Conservation (phyloP, 53 echinoderm and acorn worm genomes). For the Arbacia lixula region DNA sequence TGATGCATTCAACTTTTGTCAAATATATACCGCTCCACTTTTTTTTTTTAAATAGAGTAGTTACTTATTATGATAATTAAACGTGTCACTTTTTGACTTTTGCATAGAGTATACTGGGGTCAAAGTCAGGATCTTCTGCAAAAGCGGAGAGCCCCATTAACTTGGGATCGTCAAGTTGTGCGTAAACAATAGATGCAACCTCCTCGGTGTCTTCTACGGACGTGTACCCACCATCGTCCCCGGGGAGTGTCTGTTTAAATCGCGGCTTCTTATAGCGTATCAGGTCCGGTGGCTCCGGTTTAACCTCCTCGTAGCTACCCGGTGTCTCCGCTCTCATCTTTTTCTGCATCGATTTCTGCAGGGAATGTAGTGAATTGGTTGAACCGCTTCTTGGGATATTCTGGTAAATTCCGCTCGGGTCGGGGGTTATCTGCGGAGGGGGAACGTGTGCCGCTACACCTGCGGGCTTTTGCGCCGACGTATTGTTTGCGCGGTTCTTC, state of each 20-base stretch:
- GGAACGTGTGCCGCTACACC: constrained; percentile 9
- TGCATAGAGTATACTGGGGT: constrained; percentile 34
- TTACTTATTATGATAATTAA: too few species aligned
- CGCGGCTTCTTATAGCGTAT: constrained; percentile 39
- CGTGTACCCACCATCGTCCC: constrained; percentile 27
- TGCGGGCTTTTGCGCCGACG: background rate
- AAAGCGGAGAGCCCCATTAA: background rate
- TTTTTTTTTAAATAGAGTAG: too few species aligned
- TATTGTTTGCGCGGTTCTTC: constrained; percentile 14
- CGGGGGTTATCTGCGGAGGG: constrained; percentile 9
- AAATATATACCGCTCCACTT: too few species aligned
- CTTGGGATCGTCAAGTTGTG: constrained; percentile 18
- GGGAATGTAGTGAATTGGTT: background rate
- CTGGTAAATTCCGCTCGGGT: constrained; percentile 16
- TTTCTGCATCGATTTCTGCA: background rate
- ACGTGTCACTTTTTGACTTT: constrained; percentile 44
- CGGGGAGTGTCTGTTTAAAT: background rate
- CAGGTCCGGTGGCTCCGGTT: constrained; percentile 7
- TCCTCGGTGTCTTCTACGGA: constrained; percentile 31
- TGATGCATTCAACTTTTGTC: too few species aligned
- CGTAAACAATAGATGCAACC: constrained; percentile 11
- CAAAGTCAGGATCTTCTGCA: background rate
- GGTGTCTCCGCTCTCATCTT: background rate
- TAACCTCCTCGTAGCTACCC: background rate
- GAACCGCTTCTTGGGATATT: constrained; percentile 32